phyloP scores from a whole-genome alignment of 2,113 vertebrate species.

The Maccullochella peelii region DNA sequence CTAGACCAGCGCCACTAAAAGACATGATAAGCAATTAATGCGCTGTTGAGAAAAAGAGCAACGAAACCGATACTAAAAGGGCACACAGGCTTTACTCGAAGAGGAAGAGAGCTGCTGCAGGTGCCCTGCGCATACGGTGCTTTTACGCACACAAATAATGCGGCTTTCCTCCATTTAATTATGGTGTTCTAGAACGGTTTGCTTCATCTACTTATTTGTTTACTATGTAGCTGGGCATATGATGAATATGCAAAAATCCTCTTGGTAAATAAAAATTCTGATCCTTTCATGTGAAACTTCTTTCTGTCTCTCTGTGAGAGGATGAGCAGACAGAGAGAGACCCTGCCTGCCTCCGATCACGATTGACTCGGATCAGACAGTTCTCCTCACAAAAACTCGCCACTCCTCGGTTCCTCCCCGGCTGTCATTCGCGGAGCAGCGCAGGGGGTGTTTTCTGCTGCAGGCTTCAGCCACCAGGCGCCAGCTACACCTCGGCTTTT shows the following conservation, averaged over 20 bases:
- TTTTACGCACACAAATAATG: not conserved
- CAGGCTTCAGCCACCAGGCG: slow-evolving; percentile 35
- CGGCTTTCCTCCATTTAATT: no score
- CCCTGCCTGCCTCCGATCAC: not conserved
- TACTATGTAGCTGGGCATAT: not conserved
- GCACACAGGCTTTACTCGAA: not conserved
- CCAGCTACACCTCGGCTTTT: not conserved
- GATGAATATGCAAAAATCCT: not conserved
- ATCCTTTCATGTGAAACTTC: not conserved
- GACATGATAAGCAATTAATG: slow-evolving; percentile 43
- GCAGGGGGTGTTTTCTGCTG: not conserved
- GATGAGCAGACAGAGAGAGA: not conserved
- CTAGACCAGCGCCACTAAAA: slow-evolving; percentile 3
- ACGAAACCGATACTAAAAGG: slow-evolving; percentile 12
- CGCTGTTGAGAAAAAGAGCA: slow-evolving; percentile 3
- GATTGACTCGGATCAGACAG: not conserved
- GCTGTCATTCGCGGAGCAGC: not conserved
- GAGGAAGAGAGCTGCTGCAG: slow-evolving; percentile 7
- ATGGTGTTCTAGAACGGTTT: not conserved
- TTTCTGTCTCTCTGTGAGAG: not conserved
- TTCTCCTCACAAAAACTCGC: no score
- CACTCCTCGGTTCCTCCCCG: not conserved
- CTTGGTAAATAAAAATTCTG: not conserved
- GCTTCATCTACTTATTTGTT: not conserved
- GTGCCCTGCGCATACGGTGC: not conserved